Evolutionary conservation across 37 sponge, comb jelly and placozoan species (phyloP).

Genomic region (Amphimedon queenslandica): DNA sequence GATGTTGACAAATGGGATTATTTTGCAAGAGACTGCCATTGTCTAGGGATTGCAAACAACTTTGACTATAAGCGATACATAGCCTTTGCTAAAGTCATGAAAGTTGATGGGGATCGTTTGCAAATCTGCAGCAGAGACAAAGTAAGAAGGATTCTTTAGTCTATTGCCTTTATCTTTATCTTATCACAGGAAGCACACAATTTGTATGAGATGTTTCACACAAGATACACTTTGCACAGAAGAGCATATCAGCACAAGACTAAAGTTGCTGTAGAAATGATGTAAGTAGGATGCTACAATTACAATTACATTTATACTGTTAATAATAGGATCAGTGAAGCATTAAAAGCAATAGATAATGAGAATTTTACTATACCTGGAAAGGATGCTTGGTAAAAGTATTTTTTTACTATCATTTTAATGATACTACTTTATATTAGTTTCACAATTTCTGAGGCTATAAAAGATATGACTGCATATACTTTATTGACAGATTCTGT

Average conservation of each 20-base stretch:
- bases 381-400: constrained; percentile 33
- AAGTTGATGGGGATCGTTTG: constrained; percentile 47
- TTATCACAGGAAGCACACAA: constrained; percentile 79
- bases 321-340: constrained; percentile 80
- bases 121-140: constrained; percentile 92
- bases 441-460: constrained; percentile 55
- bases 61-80: constrained; percentile 84
- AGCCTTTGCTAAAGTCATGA: constrained; percentile 77
- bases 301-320: too few species aligned
- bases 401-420: not conserved
- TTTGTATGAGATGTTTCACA: constrained; percentile 95
- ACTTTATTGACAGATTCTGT: constrained; percentile 70
- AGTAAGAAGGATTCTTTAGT: too few species aligned
- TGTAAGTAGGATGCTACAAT: constrained; percentile 66
- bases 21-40: constrained; percentile 88
- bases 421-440: not conserved
- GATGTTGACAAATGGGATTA: constrained; percentile 99
- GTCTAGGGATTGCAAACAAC: constrained; percentile 74
- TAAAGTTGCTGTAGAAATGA: constrained; percentile 62
- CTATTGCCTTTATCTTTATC: too few species aligned
- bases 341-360: constrained; percentile 55
- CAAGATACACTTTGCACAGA: constrained; percentile 75
- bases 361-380: constrained; percentile 42
- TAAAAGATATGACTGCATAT: constrained; percentile 78
- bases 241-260: constrained; percentile 98